Conservation (phyloP, 2,797 vertebrate species). For the Botia kubotai region DNA sequence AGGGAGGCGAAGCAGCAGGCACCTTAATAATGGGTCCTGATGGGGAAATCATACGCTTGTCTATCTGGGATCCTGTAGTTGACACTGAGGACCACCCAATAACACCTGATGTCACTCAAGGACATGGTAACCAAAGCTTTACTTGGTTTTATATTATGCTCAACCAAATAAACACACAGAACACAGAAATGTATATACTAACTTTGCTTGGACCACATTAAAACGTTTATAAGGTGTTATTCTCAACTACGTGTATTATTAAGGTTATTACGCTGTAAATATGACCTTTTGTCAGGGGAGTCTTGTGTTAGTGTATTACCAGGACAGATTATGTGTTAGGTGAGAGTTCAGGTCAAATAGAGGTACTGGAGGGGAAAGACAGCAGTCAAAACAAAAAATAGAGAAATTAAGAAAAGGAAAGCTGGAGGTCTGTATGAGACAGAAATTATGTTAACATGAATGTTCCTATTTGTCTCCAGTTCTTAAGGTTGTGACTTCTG, state of each 20-base stretch:
- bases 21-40: slow-evolving; percentile 75
- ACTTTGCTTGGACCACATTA: neutral
- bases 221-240: slow-evolving; percentile 25
- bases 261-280: slow-evolving; percentile 32
- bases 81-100: slow-evolving; percentile 50
- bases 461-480: slow-evolving; percentile 58
- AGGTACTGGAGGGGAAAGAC: slow-evolving; percentile 33
- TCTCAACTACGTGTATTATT: slow-evolving; percentile 27
- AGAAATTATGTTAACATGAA: slow-evolving; percentile 29
- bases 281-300: slow-evolving; percentile 19
- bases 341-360: slow-evolving; percentile 39
- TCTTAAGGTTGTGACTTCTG: slow-evolving; percentile 67
- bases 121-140: slow-evolving; percentile 64
- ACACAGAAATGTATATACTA: slow-evolving; percentile 21
- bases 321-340: slow-evolving; percentile 35
- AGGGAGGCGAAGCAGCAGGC: slow-evolving; percentile 66
- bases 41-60: slow-evolving; percentile 74
- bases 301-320: slow-evolving; percentile 2
- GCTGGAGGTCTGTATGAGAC: neutral
- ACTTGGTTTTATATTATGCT: slow-evolving; percentile 26
- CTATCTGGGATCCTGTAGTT: slow-evolving; percentile 64
- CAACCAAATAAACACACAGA: slow-evolving; percentile 29
- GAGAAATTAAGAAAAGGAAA: neutral
- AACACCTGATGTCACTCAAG: slow-evolving; percentile 58
- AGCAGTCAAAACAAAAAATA: slow-evolving; percentile 33